Base-by-base conservation (phyloP, 2,797 vertebrate species). In the Chanos chanos region DNA sequence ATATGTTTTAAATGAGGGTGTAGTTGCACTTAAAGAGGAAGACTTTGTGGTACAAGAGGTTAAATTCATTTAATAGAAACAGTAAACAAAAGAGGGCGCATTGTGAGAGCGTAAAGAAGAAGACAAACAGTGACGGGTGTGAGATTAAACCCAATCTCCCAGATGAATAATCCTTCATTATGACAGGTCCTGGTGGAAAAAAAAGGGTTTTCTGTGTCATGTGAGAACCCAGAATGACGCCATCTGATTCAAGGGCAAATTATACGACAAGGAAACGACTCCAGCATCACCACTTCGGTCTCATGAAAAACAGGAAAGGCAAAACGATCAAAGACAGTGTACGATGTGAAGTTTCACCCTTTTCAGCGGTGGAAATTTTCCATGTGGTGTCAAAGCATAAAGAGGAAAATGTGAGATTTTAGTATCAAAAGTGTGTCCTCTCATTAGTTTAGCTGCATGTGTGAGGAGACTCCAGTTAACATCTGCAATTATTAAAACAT, bases 31-130 rank as follows among this genome's bases (percentile, higher is more conserved):
- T n/a, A n/a, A n/a, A n/a, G n/a, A n/a, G n/a, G n/a, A n/a, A n/a
- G n/a, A n/a, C n/a, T n/a, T n/a, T n/a, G n/a, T n/a, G n/a, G n/a
- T n/a, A n/a, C n/a, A n/a, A n/a, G n/a, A n/a, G n/a, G 12, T 22
- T 60, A 4, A 31, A 48, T 28, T 50, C n/a, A 31, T 61, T 61
- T 61, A 61, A 50, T 61, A 41, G 16, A 61, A 61, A 61, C 49
- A 28, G 25, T 40, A 37, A 60, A 47, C 10, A 5, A 6, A 58
- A 28, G 48, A n/a, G 13, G 27, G 16, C 37, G 25, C 16, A 47
- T 18, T 24, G 6, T 36, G 7, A 34, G 55, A 15, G 9, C 21
- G 10, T 10, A 39, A 19, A 4, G 19, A 21, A 9, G 41, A 41
- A 41, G 22, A 22, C 19, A 41, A 21, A 40, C 7, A 12, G 8